Evolutionary conservation across 2,888 invertebrate species (phyloP).

Genomic region (Mythimna impura): DNA sequence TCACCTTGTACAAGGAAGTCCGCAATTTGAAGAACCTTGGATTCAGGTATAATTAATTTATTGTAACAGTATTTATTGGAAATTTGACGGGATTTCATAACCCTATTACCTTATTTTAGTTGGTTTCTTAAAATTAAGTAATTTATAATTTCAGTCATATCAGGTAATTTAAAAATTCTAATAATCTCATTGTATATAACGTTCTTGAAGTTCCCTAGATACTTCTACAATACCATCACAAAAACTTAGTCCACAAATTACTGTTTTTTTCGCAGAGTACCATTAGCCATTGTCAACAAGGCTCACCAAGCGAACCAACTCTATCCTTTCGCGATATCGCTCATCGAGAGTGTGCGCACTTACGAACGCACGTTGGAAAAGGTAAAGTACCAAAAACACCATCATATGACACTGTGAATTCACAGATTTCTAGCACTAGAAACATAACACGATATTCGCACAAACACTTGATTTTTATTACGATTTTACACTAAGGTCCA

Average conservation of each 20-base stretch:
- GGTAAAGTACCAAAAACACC: constrained; percentile 89
- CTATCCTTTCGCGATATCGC: constrained; percentile 99
- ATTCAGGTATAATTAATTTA: constrained; percentile 90
- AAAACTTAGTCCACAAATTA: background rate
- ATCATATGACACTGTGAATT: constrained; percentile 54
- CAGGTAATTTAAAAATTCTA: constrained; percentile 11
- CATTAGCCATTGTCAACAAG: constrained; percentile 99
- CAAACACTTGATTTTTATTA: constrained; percentile 61
- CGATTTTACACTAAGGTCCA: constrained; percentile 35
- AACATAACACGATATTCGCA: constrained; percentile 63
- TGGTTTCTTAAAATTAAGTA: background rate
- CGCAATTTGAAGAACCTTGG: constrained; percentile 98
- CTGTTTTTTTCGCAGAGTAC: constrained; percentile 92
- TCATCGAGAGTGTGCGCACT: constrained; percentile 99
- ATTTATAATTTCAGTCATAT: constrained; percentile 28
- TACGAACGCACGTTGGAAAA: constrained; percentile 99
- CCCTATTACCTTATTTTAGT: background rate
- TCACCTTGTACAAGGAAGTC: constrained; percentile 99
- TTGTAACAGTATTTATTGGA: background rate
- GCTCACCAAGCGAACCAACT: constrained; percentile 99
- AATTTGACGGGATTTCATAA: background rate
- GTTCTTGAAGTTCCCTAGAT: too few species aligned
- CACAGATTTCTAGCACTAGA: constrained; percentile 75
- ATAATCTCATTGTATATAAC: too few species aligned
- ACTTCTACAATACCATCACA: background rate